Base-by-base conservation (phyloP, 2,797 vertebrate genomes). In the Tragelaphus eurycerus region DNA sequence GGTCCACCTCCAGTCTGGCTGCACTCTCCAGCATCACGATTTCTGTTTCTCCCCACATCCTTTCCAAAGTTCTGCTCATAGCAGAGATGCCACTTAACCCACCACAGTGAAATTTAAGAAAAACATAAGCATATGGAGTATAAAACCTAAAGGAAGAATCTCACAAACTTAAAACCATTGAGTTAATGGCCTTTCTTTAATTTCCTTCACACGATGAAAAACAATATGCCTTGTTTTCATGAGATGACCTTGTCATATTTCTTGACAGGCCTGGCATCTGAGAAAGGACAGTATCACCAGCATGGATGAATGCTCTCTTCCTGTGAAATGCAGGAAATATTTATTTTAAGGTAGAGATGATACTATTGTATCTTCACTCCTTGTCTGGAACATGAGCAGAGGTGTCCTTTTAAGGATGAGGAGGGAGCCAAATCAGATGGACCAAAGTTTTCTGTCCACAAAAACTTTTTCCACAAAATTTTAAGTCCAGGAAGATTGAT, bases 391-490 rank as follows among this genome's bases (percentile, higher is more conserved):
- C 57, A 79, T n/a, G 29, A 86, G 55, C 29, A 95, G 60, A 92
- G 10, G 89, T 27, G 12, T 57, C 38, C 85, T 90, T 83, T 52
- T 38, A 89, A 78, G 27, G 38, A 82, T 27, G 38, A 82, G 34
- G 54, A 67, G 25, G 29, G 27, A 95, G 46, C 27, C 5, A 34
- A 91, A 31, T 21, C 79, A 94, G 27, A 87, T 48, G 25, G 5
- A 3, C 54, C 74, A 82, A 57, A 46, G 34, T 52, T 67, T 95
- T 93, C 78, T 88, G 83, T 94, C 89, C 88, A 48, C 82, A 81
- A 97, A 93, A 88, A 87, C 17, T 90, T 91, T n/a, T n/a, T 94
- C 89, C 88, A 48, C 82, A 81, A 97, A 93, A 88, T 90, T 91
- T 90, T 76, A 95, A 96, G 57, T 23, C 46, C n/a, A 38, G n/a